These are phyloP conservation scores for zebrafish (Danio rerio) DNA, from an alignment of 2,113 vertebrate species.

Conservation along the genomic window DNA sequence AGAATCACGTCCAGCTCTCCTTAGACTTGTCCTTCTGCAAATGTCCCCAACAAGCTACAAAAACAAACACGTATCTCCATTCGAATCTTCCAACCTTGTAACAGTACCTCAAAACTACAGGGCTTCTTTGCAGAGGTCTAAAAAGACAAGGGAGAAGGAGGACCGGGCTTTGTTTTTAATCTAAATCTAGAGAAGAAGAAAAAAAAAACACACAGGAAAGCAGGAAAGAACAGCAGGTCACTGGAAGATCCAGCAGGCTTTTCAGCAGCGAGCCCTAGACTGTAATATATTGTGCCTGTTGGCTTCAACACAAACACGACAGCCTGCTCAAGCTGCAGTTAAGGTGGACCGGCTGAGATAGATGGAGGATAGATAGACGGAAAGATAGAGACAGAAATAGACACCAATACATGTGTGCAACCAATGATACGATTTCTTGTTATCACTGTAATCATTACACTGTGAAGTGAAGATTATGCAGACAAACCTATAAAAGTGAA, in stretches of 20 bases:
- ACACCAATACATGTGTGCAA: not conserved
- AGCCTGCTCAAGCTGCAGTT: conserved; percentile 81
- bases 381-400: conserved; percentile 13
- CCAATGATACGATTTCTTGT: not conserved
- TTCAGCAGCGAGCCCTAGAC: conserved; percentile 84
- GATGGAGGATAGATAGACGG: conserved; percentile 56
- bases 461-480: too few species aligned
- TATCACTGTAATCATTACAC: too few species aligned
- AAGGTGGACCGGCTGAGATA: conserved; percentile 76
- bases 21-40: conserved; percentile 52
- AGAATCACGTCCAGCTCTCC: conserved; percentile 66
- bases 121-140: conserved; percentile 57
- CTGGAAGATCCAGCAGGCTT: conserved; percentile 84
- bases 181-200: conserved; percentile 71
- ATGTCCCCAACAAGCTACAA: conserved; percentile 63
- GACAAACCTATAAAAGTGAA: not conserved
- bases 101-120: conserved; percentile 51
- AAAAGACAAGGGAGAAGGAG: conserved; percentile 46
- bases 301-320: conserved; percentile 86
- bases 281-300: conserved; percentile 88
- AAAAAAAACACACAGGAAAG: conserved; percentile 68
- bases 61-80: conserved; percentile 72
- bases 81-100: conserved; percentile 60
- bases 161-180: conserved; percentile 81
- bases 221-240: conserved; percentile 86